Evolutionary conservation across 1,140 invertebrate genomes (phyloP).

Genomic region (Mactra quadrangularis): DNA sequence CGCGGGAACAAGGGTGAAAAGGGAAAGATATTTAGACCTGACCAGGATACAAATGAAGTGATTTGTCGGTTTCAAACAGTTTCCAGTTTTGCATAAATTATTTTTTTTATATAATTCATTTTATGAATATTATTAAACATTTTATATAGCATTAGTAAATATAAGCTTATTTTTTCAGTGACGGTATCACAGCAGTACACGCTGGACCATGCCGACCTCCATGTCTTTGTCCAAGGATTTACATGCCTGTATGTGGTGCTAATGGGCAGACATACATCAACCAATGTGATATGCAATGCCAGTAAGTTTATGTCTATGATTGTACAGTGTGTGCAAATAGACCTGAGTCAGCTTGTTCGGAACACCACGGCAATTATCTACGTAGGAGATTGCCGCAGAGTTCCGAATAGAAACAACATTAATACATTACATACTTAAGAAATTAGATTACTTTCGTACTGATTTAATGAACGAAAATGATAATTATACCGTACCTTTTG

Average conservation of each 20-base stretch:
- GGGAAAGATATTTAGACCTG: no score
- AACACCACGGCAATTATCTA: background rate
- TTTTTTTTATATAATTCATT: background rate
- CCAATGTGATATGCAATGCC: slow-evolving; percentile 88
- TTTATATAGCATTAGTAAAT: background rate
- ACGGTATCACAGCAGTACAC: slow-evolving; percentile 29
- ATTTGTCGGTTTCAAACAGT: no score
- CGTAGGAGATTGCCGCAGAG: no score
- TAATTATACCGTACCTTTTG: no score
- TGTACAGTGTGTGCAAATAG: background rate
- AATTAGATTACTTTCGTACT: no score
- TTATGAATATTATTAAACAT: background rate
- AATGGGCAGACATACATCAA: slow-evolving; percentile 91
- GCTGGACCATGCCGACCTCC: slow-evolving; percentile 33
- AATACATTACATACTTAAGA: no score
- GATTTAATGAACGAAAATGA: no score
- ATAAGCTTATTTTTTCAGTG: background rate
- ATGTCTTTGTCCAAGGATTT: slow-evolving; percentile 54
- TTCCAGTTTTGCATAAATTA: no score
- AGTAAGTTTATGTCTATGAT: slow-evolving; percentile 34
- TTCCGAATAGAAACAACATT: no score
- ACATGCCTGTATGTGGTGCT: slow-evolving; percentile 88
- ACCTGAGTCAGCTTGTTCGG: background rate
- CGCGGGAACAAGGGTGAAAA: no score
- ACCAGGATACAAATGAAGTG: no score